Conservation (phyloP, 2,888 invertebrate genomes). For the Andricus curvator region DNA sequence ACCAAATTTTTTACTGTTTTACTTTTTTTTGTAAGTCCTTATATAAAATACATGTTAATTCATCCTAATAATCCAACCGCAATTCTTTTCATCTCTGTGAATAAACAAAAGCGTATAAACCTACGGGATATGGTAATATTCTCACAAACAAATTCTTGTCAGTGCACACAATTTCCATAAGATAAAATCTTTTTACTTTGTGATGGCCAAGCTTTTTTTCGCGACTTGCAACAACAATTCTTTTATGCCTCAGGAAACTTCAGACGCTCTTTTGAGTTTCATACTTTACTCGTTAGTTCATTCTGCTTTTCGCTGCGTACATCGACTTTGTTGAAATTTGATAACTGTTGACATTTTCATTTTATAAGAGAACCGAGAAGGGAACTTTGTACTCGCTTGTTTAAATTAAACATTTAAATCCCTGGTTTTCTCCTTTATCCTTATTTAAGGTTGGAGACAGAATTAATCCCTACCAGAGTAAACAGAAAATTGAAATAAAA, state of each 20-base stretch:
- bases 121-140: neutral
- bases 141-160: neutral
- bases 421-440: neutral
- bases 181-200: neutral
- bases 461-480: too few species aligned
- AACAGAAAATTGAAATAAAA: too few species aligned
- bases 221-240: neutral
- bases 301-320: neutral
- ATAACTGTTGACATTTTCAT: slow-evolving; percentile 5
- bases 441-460: neutral
- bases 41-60: neutral
- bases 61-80: neutral
- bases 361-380: neutral
- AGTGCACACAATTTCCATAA: neutral
- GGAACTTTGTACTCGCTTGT: neutral
- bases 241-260: slow-evolving; percentile 18
- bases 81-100: neutral
- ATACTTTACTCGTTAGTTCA: slow-evolving; percentile 23
- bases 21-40: too few species aligned
- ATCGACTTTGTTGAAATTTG: neutral
- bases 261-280: slow-evolving; percentile 6
- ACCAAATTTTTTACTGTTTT: too few species aligned
- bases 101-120: neutral
- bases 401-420: slow-evolving; percentile 1
- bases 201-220: neutral